Evolutionary conservation across 2,888 invertebrate genomes (phyloP).

Genomic region (Hirtodrosophila histrioides): DNA sequence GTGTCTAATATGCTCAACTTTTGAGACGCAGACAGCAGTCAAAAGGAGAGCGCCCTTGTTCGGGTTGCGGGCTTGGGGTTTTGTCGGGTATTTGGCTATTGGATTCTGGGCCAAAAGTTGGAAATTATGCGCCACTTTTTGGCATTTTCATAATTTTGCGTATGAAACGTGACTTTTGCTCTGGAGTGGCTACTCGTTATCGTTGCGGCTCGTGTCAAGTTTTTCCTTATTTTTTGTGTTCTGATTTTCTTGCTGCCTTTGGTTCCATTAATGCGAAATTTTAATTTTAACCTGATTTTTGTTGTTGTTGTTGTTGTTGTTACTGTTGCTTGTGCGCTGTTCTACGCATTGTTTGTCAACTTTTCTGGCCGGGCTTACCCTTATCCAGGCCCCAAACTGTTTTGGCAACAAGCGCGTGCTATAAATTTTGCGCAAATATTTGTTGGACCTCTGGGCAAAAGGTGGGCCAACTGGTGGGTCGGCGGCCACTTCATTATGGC

Average conservation of each 20-base stretch:
- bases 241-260: slow-evolving; percentile 18
- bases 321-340: too few species aligned
- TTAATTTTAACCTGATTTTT: slow-evolving; percentile 72
- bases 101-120: slow-evolving; percentile 30
- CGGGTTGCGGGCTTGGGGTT: too few species aligned
- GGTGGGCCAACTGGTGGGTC: slow-evolving; percentile 12
- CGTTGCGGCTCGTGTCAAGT: slow-evolving; percentile 28
- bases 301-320: slow-evolving; percentile 14
- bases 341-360: slow-evolving; percentile 71
- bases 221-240: slow-evolving; percentile 21
- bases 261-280: slow-evolving; percentile 47
- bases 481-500: slow-evolving; percentile 56
- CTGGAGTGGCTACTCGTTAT: slow-evolving; percentile 42
- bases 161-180: slow-evolving; percentile 74
- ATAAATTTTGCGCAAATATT: slow-evolving; percentile 76
- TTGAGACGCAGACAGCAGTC: slow-evolving; percentile 6
- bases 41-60: too few species aligned
- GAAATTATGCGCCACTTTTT: slow-evolving; percentile 67
- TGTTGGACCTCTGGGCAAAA: slow-evolving; percentile 39
- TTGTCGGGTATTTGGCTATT: slow-evolving; percentile 4
- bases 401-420: slow-evolving; percentile 58
- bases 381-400: slow-evolving; percentile 51
- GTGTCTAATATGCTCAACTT: slow-evolving; percentile 45
- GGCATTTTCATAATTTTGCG: slow-evolving; percentile 75
- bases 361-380: slow-evolving; percentile 48